Evolutionary conservation across 2,888 invertebrate genomes (phyloP), one percentile per base, ranked within the genome.

Genomic region (Griposia aprilina): DNA sequence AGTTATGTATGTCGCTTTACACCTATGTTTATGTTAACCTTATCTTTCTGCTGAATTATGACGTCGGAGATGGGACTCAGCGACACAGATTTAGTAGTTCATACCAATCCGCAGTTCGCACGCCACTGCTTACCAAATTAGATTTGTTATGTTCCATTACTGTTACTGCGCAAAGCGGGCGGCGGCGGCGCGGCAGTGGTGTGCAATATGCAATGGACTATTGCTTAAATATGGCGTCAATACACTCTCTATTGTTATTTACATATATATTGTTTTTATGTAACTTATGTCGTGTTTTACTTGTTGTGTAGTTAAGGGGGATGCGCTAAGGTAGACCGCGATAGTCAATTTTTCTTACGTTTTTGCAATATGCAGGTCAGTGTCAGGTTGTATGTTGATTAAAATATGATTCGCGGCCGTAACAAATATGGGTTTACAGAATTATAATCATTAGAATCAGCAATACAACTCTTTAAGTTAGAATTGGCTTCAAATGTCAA

Each of bases 41-140:
- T 81, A 76, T 81, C 63, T 74, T 76, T 85, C 74, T 71, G 67
- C 50, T 72, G 20, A 55, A 50, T 67, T 67, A 74, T 74, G 50
- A 74, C 17, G 52, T 73, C 10, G 11, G 23, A 50, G 10, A n/a
- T n/a, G 52, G 30, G 26, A 26, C 26, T 62, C 15, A 0, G 26
- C 48, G 11, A 26, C 55, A 23, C n/a, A 63, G 23, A 52, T 26
- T 57, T 30, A 10, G 6, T 52, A 36, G 20, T 30, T 36, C 23
- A 36, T 67, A 45, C 45, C 20, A n/a, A 17, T 48, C 30, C 10
- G 11, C 75, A 75, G n/a, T 23, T 66, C 30, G 52, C 26, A 15
- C 15, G 1, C 45, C 45, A 80, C n/a, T 62, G 23, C 52, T n/a
- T 67, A 23, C 30, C 5, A 4, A 30, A 66, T 26, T 8, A 15